Conservation (phyloP, 2,797 vertebrate species). For the Propithecus deckenii region DNA sequence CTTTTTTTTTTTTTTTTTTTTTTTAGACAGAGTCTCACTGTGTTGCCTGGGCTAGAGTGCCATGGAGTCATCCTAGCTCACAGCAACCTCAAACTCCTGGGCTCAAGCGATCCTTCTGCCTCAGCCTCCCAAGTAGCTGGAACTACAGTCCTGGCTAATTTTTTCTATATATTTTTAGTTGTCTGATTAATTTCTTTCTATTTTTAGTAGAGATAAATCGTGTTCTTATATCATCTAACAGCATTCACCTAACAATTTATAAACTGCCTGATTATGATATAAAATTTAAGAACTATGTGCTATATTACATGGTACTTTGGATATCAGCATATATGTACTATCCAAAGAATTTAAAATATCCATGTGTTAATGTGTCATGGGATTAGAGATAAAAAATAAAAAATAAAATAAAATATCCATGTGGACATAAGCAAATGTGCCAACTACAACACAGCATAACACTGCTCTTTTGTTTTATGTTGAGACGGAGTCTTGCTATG, state of each 20-base stretch:
- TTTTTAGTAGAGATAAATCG: neutral
- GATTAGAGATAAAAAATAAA: neutral
- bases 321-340: neutral
- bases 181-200: too few species aligned
- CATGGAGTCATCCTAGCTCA: too few species aligned
- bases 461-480: neutral
- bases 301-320: neutral
- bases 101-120: too few species aligned
- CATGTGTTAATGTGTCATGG: neutral
- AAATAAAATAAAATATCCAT: too few species aligned
- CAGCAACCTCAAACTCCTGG: too few species aligned
- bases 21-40: too few species aligned
- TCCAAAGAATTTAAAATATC: slow-evolving; percentile 15
- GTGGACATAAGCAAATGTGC: neutral
- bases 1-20: neutral
- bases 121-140: too few species aligned
- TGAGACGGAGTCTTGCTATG: too few species aligned
- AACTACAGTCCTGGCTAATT: too few species aligned
- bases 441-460: neutral
- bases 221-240: neutral
- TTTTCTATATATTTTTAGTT: too few species aligned
- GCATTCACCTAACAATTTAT: slow-evolving; percentile 48
- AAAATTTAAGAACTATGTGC: neutral
- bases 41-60: too few species aligned
- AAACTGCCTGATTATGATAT: slow-evolving; percentile 63